A percentile compares a stretch with the other conserved stretches of the same genome.
phyloP scores from a whole-genome alignment of 1,140 invertebrate species.

The Cherax quadricarinatus region DNA sequence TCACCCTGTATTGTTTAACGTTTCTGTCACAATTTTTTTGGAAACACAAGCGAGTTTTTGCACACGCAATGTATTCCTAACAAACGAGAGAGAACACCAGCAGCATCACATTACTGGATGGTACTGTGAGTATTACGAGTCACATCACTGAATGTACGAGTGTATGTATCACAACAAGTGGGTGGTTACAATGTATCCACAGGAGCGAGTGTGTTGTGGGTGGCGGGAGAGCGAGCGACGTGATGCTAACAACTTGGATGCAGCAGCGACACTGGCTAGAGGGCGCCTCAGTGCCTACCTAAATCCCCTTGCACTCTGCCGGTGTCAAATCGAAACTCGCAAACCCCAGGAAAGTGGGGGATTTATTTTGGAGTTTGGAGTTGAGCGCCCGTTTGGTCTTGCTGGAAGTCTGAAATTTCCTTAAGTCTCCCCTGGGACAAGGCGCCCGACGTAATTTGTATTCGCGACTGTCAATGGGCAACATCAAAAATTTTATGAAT shows the following conservation, averaged over 20 bases:
- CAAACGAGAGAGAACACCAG: too few relatives aligned
- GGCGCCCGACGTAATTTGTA: too few relatives aligned
- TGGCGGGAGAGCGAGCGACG: slow-evolving; percentile 16
- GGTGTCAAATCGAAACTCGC: slow-evolving; percentile 60
- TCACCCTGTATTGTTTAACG: not conserved
- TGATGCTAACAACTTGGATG: slow-evolving; percentile 22
- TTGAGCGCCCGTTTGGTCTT: not conserved
- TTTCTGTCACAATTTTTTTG: not conserved
- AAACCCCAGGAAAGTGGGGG: not conserved
- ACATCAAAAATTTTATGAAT: too few relatives aligned
- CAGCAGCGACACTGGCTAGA: slow-evolving; percentile 61
- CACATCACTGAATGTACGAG: not conserved
- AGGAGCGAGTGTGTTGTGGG: slow-evolving; percentile 25
- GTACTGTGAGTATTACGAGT: not conserved
- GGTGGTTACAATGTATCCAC: not conserved
- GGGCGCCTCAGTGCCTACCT: slow-evolving; percentile 54
- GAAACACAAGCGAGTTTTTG: not conserved
- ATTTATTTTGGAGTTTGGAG: not conserved
- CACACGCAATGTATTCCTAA: too few relatives aligned
- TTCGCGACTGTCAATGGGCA: too few relatives aligned
- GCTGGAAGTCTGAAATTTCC: not conserved
- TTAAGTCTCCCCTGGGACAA: too few relatives aligned
- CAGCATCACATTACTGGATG: not conserved
- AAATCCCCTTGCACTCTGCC: slow-evolving; percentile 42
- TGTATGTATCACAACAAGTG: not conserved